Evolutionary conservation across 2,888 invertebrate genomes (phyloP).

Genomic region (Venusia cambrica): DNA sequence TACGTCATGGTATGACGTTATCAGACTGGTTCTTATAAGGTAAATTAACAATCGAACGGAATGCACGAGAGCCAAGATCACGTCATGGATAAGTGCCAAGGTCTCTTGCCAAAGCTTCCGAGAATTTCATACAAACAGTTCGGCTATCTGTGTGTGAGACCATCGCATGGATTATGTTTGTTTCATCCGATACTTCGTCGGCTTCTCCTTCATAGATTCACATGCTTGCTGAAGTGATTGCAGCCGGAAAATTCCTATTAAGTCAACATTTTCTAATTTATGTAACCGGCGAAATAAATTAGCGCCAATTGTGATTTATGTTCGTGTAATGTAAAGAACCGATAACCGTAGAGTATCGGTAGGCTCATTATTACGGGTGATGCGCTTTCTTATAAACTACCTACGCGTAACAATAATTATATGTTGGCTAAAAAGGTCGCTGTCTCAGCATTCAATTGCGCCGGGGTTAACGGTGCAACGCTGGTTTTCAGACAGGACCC

Average conservation of each 20-base stretch:
- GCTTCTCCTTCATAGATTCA: constrained; percentile 9
- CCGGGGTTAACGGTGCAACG: too few relatives aligned
- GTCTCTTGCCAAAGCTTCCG: constrained; percentile 15
- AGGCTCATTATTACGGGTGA: too few relatives aligned
- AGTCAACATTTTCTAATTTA: constrained; percentile 15
- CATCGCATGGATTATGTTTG: too few relatives aligned
- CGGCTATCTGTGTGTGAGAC: neutral
- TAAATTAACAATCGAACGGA: constrained; percentile 18
- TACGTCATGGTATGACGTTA: constrained; percentile 18
- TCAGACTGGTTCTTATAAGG: constrained; percentile 12
- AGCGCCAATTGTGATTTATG: neutral
- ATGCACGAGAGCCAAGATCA: constrained; percentile 19
- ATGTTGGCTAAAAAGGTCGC: too few relatives aligned
- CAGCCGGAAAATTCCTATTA: constrained; percentile 16
- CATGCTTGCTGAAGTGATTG: constrained; percentile 11
- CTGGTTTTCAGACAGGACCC: too few relatives aligned
- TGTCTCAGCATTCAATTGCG: too few relatives aligned
- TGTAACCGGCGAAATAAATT: constrained; percentile 2
- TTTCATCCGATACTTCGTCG: too few relatives aligned
- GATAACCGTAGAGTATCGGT: too few relatives aligned
- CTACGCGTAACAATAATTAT: too few relatives aligned
- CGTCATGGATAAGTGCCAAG: constrained; percentile 23
- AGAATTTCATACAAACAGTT: constrained; percentile 10
- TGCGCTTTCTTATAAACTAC: too few relatives aligned
- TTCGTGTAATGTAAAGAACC: too few relatives aligned